phyloP scores from a whole-genome alignment of 2,888 invertebrate species.

The Neelides folsomi region DNA sequence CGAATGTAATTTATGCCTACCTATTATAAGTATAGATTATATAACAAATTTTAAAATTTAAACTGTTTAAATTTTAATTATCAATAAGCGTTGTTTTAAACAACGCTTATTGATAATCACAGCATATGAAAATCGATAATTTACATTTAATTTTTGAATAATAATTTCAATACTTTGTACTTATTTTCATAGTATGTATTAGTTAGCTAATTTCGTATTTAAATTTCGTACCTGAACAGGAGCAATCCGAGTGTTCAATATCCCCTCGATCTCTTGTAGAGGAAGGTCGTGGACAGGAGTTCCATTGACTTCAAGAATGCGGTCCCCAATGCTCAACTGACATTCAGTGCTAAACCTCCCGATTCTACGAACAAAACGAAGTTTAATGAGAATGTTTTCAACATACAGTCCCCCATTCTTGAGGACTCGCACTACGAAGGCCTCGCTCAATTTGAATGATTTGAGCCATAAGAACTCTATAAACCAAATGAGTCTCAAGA shows the following conservation, averaged over 20 bases:
- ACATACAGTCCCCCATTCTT: slow-evolving; percentile 1
- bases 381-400: too few species aligned
- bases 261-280: slow-evolving; percentile 61
- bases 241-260: slow-evolving; percentile 56
- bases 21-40: too few species aligned
- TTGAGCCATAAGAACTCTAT: too few species aligned
- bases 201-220: neutral
- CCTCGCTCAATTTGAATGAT: neutral
- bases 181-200: neutral
- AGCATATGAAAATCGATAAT: too few species aligned
- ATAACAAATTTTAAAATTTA: too few species aligned
- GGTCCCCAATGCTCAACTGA: slow-evolving; percentile 55
- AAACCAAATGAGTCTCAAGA: too few species aligned
- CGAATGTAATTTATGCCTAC: too few species aligned
- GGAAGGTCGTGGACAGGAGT: slow-evolving; percentile 68
- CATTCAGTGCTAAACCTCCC: slow-evolving; percentile 30
- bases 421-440: slow-evolving; percentile 13
- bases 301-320: slow-evolving; percentile 84
- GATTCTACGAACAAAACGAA: slow-evolving; percentile 22
- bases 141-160: too few species aligned
- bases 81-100: too few species aligned
- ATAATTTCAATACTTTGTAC: neutral
- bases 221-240: slow-evolving; percentile 52
- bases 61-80: neutral
- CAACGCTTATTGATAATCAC: too few species aligned